These are phyloP conservation scores for Paedocypris micromegethes DNA, from an alignment of 2,797 vertebrate genomes.

Conservation along the genomic window DNA sequence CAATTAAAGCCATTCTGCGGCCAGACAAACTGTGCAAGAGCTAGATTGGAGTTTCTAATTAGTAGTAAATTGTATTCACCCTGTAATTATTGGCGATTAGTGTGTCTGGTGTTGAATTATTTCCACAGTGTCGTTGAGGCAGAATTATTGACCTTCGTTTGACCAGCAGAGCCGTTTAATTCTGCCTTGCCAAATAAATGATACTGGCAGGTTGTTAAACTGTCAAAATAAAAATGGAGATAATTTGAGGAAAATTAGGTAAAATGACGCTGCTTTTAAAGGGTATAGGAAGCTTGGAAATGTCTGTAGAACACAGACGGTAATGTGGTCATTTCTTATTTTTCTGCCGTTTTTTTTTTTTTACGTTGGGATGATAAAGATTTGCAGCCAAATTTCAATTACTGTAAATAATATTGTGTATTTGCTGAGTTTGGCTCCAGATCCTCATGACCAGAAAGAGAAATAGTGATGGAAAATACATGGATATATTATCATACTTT, in stretches of 20 bases:
- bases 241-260: constrained; percentile 11
- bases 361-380: too few species aligned
- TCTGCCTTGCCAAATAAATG: constrained; percentile 20
- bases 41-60: constrained; percentile 29
- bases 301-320: background rate
- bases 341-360: background rate
- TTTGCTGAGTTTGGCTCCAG: too few species aligned
- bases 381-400: too few species aligned
- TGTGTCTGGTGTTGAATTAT: constrained; percentile 18
- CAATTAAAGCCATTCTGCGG: background rate
- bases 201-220: constrained; percentile 19
- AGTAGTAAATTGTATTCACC: constrained; percentile 20
- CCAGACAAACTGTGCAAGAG: constrained; percentile 7
- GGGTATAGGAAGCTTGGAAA: background rate
- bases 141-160: constrained; percentile 30
- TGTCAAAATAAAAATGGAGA: constrained; percentile 11
- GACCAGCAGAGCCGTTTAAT: constrained; percentile 8
- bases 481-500: too few species aligned
- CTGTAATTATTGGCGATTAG: constrained; percentile 34
- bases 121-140: constrained; percentile 25
- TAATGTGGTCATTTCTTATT: background rate
- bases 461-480: too few species aligned
- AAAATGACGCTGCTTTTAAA: constrained; percentile 9
- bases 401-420: too few species aligned
- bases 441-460: too few species aligned